Percentiles rank a stretch among this genome's conserved stretches.
Evolutionary conservation across 2,888 invertebrate genomes (phyloP).

Genomic region (Chrysopilus asiliformis): DNA sequence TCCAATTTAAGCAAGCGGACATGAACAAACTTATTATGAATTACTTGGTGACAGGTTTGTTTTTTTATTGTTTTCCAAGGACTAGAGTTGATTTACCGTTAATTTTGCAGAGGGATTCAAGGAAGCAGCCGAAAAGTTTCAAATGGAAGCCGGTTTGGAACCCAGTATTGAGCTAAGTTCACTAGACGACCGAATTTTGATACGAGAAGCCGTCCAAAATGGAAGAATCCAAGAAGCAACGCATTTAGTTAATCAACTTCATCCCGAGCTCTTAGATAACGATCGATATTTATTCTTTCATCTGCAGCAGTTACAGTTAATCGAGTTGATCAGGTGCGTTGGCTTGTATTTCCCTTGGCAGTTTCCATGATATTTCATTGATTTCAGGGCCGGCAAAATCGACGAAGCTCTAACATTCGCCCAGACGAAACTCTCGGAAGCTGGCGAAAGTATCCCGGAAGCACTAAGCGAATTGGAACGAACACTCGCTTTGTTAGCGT

Average conservation of each 20-base stretch:
- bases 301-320: slow-evolving; percentile 47
- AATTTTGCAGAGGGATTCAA: slow-evolving; percentile 69
- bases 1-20: slow-evolving; percentile 74
- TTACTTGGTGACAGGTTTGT: slow-evolving; percentile 85
- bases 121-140: slow-evolving; percentile 94
- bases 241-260: slow-evolving; percentile 80
- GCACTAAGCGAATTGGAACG: slow-evolving; percentile 69
- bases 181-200: slow-evolving; percentile 80
- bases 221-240: slow-evolving; percentile 90
- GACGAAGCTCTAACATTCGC: slow-evolving; percentile 79
- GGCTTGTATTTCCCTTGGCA: background rate
- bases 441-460: slow-evolving; percentile 65
- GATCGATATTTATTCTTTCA: slow-evolving; percentile 93
- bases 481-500: slow-evolving; percentile 87
- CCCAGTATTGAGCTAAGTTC: slow-evolving; percentile 69
- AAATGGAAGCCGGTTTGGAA: slow-evolving; percentile 80
- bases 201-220: slow-evolving; percentile 84
- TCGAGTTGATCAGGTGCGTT: slow-evolving; percentile 31
- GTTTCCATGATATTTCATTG: background rate
- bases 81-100: too few species aligned
- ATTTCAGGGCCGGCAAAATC: slow-evolving; percentile 50
- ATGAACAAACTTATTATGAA: slow-evolving; percentile 99
- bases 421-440: slow-evolving; percentile 72
- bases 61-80: background rate
- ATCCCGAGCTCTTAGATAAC: slow-evolving; percentile 89